Percentiles rank a stretch among this genome's conserved stretches.
phyloP scores from a whole-genome alignment of 1,140 invertebrate genomes.

The Bombus confusus region DNA sequence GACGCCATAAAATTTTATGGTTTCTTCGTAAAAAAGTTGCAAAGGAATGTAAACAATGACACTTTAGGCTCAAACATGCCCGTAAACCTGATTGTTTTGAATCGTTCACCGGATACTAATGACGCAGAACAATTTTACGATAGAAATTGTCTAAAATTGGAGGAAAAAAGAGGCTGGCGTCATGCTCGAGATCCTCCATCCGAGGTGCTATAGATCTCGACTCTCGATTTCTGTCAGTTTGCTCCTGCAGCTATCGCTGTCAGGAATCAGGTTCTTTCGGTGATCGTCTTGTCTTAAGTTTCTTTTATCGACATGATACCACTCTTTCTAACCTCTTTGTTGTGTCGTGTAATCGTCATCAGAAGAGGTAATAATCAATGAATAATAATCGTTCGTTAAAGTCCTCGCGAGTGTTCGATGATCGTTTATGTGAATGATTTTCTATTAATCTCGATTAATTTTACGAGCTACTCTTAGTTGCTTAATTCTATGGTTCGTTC shows the following conservation, averaged over 20 bases:
- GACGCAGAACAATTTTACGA: not conserved
- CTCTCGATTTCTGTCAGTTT: conserved; percentile 57
- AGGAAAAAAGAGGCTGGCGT: conserved; percentile 11
- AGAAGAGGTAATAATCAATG: conserved; percentile 63
- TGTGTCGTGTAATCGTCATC: conserved; percentile 71
- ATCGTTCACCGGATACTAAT: fast-evolving
- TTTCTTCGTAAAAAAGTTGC: not conserved
- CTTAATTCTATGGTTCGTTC: not conserved
- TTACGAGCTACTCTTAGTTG: no score
- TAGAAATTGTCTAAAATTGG: not conserved
- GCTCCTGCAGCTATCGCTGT: conserved; percentile 12
- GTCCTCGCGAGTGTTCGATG: not conserved
- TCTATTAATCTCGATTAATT: not conserved
- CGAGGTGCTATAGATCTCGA: conserved; percentile 3
- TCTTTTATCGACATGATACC: conserved; percentile 53
- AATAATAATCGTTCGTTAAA: not conserved
- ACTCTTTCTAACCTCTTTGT: conserved; percentile 61
- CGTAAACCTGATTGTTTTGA: not conserved
- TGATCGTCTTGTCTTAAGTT: not conserved
- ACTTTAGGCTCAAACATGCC: no score
- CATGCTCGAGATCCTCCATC: conserved; percentile 34
- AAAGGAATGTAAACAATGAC: not conserved
- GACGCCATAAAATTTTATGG: no score
- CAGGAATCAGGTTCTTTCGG: not conserved
- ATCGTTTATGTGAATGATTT: not conserved